phyloP scores from a whole-genome alignment of 2,113 vertebrate genomes.

The Bufo bufo region DNA sequence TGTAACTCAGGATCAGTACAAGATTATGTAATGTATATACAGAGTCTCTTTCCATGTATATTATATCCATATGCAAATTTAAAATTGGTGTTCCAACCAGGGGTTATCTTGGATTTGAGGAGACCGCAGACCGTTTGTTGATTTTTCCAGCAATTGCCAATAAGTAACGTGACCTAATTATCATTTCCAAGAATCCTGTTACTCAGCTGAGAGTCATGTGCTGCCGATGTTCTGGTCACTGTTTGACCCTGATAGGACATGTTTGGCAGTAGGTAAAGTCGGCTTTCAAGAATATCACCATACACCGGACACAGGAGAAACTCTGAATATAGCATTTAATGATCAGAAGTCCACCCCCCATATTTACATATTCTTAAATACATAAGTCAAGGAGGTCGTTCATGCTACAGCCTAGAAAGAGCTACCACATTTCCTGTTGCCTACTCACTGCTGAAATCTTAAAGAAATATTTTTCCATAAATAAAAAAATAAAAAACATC shows the following conservation, averaged over 20 bases:
- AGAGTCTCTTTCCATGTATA: no score
- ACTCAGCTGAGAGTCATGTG: slow-evolving; percentile 1
- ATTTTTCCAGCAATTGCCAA: no score
- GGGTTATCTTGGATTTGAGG: not conserved
- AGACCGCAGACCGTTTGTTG: no score
- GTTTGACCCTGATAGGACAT: not conserved
- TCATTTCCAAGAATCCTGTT: not conserved
- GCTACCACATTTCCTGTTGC: not conserved
- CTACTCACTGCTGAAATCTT: not conserved
- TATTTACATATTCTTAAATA: slow-evolving; percentile 24
- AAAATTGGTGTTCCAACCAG: not conserved
- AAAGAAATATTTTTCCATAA: not conserved
- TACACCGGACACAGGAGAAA: not conserved
- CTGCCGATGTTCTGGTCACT: not conserved
- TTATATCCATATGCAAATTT: not conserved
- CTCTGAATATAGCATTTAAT: not conserved
- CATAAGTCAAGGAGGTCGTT: not conserved
- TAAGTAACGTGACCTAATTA: not conserved
- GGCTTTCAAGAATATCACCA: not conserved
- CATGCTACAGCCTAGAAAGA: slow-evolving; percentile 20
- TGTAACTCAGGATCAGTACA: no score
- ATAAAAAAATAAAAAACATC: not conserved
- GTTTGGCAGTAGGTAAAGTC: not conserved
- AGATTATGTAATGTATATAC: no score
- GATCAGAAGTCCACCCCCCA: not conserved